phyloP scores from a whole-genome alignment of 2,888 invertebrate genomes.

The Drosophila infuscata region DNA sequence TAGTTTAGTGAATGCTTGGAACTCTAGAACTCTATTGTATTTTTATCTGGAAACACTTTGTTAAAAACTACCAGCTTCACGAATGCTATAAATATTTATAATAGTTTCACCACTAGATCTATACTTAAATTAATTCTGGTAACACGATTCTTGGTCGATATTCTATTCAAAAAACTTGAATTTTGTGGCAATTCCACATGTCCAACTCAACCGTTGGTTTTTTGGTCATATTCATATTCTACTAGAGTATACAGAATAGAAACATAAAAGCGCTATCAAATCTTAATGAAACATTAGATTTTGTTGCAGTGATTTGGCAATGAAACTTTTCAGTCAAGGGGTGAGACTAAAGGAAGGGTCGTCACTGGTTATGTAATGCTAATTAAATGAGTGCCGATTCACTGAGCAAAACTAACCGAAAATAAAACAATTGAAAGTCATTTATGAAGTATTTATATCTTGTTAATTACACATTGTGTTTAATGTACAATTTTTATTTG shows the following conservation, averaged over 20 bases:
- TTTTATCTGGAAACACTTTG: neutral
- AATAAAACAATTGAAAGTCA: neutral
- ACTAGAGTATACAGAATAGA: neutral
- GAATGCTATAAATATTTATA: neutral
- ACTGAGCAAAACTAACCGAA: neutral
- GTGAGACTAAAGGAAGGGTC: neutral
- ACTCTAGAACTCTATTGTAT: too few species aligned
- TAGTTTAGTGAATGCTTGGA: neutral
- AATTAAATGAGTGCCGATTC: constrained; percentile 18
- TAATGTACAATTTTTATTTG: too few species aligned
- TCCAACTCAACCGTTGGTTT: neutral
- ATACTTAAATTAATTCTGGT: neutral
- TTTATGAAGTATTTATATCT: neutral
- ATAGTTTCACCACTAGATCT: neutral
- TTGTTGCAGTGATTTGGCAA: constrained; percentile 57
- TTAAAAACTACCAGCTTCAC: neutral
- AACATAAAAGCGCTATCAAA: constrained; percentile 42
- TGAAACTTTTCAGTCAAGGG: neutral
- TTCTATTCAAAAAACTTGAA: neutral
- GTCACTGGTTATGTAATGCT: constrained; percentile 12
- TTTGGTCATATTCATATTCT: neutral
- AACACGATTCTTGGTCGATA: neutral
- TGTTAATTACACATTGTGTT: too few species aligned
- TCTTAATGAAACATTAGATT: constrained; percentile 63
- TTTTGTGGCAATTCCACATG: neutral